phyloP scores from a whole-genome alignment of 2,113 vertebrate species.

The Pelecanoides urinatrix region DNA sequence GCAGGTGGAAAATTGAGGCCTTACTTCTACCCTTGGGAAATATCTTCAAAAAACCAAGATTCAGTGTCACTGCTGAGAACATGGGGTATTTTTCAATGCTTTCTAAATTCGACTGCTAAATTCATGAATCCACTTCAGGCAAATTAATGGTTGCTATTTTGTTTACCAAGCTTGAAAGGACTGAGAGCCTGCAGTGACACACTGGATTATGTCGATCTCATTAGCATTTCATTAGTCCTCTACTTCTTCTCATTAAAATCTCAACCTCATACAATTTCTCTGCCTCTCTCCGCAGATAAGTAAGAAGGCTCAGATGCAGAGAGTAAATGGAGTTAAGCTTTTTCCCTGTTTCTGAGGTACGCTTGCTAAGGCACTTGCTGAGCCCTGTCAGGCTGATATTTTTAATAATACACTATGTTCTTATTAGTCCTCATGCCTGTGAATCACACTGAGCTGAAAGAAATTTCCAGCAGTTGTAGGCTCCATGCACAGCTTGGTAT shows the following conservation, averaged over 20 bases:
- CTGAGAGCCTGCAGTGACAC: constrained; percentile 32
- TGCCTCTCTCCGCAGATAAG: constrained; percentile 2
- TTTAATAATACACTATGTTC: constrained; percentile 52
- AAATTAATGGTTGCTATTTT: constrained; percentile 17
- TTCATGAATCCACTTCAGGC: neutral
- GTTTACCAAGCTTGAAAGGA: constrained; percentile 37
- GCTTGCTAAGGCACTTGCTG: neutral
- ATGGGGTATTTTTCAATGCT: neutral
- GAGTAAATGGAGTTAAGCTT: neutral
- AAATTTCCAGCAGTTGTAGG: constrained; percentile 47
- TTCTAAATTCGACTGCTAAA: neutral
- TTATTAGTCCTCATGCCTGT: constrained; percentile 10
- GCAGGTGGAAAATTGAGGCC: neutral
- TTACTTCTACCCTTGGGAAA: neutral
- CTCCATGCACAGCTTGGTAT: constrained; percentile 28
- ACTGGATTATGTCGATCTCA: neutral
- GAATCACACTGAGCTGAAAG: constrained; percentile 44
- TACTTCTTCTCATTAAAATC: constrained; percentile 38
- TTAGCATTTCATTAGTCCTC: constrained; percentile 40
- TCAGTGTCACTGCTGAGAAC: neutral
- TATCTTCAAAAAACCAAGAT: neutral
- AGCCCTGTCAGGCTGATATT: constrained; percentile 30
- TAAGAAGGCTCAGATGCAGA: neutral
- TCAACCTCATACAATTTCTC: constrained; percentile 19
- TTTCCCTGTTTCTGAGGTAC: neutral